A percentile compares a stretch with the other conserved stretches of the same genome.
Conservation (phyloP, 30 jellyfish, hydroid and myxozoan genomes). For the Hydractinia echinata region DNA sequence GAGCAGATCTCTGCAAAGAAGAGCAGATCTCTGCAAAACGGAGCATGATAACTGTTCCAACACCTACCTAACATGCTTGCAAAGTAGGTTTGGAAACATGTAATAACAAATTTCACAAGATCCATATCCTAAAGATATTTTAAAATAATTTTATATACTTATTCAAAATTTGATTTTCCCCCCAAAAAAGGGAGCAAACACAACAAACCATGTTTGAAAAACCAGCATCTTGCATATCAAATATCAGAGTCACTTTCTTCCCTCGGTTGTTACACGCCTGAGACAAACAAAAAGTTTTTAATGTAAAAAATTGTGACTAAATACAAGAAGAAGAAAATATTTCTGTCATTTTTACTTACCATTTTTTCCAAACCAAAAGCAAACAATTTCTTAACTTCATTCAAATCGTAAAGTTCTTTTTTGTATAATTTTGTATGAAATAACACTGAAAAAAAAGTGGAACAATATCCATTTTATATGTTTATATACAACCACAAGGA, state of each 20-base stretch:
- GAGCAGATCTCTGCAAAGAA: too few species aligned
- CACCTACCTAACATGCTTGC: constrained; percentile 85
- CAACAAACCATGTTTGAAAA: constrained; percentile 80
- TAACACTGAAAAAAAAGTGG: constrained; percentile 41
- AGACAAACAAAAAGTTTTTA: neutral
- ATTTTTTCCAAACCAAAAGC: constrained; percentile 92
- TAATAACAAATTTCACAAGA: constrained; percentile 70
- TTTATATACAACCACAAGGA: neutral
- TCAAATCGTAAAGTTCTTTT: constrained; percentile 73
- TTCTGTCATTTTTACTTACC: constrained; percentile 27
- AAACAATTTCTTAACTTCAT: constrained; percentile 78
- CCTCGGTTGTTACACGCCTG: constrained; percentile 73
- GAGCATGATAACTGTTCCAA: neutral
- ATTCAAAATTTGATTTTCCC: neutral
- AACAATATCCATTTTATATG: neutral
- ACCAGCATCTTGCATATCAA: constrained; percentile 94
- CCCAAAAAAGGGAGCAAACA: neutral
- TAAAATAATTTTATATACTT: neutral
- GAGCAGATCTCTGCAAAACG: neutral
- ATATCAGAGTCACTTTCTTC: constrained; percentile 64
- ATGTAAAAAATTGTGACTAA: neutral
- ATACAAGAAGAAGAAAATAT: neutral
- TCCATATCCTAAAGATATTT: constrained; percentile 85
- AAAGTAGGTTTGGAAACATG: constrained; percentile 72
- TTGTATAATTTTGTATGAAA: constrained; percentile 58